phyloP scores from a whole-genome alignment of 2,888 invertebrate species.

The Sussaba pulchella region DNA sequence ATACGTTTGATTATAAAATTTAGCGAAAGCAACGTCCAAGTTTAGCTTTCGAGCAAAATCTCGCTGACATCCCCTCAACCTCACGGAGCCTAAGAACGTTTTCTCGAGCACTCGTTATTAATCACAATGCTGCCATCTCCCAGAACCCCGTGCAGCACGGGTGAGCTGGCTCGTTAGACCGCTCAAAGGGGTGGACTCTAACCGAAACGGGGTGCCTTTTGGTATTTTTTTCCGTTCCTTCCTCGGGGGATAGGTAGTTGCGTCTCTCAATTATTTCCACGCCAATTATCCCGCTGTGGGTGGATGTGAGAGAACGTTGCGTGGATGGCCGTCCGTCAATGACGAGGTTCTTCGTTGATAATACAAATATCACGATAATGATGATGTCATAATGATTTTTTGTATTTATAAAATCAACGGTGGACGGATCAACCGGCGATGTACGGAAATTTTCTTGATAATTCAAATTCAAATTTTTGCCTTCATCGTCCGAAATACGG shows the following conservation, averaged over 20 bases:
- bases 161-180: slow-evolving; percentile 28
- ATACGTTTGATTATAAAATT: no score
- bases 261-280: slow-evolving; percentile 74
- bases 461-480: no score
- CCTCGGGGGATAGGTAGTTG: slow-evolving; percentile 68
- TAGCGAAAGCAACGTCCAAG: neutral
- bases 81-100: slow-evolving; percentile 72
- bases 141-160: slow-evolving; percentile 62
- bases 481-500: no score
- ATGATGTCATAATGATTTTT: no score
- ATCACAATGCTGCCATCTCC: slow-evolving; percentile 79
- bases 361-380: neutral
- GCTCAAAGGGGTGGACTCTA: slow-evolving; percentile 39
- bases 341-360: slow-evolving; percentile 7
- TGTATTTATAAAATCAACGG: no score
- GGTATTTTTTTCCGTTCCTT: slow-evolving; percentile 50
- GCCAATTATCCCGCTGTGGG: slow-evolving; percentile 68
- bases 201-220: slow-evolving; percentile 48
- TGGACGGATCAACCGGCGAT: no score
- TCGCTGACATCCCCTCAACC: slow-evolving; percentile 56
- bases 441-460: no score
- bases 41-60: no score
- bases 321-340: slow-evolving; percentile 29
- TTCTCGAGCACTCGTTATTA: slow-evolving; percentile 78
- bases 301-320: neutral